A percentile compares a stretch with the other conserved stretches of the same genome.
Evolutionary conservation across 2,113 vertebrate genomes (phyloP).

Genomic region (Cathartes aura): DNA sequence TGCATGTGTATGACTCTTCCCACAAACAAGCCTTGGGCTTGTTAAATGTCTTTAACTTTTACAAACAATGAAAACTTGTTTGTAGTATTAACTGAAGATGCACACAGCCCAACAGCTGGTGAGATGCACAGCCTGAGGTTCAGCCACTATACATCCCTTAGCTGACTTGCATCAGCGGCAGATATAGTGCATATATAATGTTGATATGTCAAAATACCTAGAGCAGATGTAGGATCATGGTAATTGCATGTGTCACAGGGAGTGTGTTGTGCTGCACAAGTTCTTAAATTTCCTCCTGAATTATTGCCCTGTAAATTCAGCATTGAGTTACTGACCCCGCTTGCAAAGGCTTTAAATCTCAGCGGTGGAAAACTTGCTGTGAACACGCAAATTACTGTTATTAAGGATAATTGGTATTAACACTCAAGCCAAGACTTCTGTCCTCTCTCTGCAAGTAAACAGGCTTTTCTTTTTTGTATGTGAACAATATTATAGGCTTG

Average conservation of each 20-base stretch:
- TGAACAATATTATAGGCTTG: not conserved
- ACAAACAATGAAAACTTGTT: not conserved
- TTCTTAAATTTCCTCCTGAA: not conserved
- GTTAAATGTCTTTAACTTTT: not conserved
- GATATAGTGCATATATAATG: not conserved
- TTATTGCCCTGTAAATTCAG: not conserved
- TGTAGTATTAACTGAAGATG: not conserved
- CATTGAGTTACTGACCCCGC: not conserved
- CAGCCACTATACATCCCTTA: not conserved
- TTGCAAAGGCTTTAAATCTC: not conserved
- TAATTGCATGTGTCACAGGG: not conserved
- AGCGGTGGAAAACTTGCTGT: not conserved
- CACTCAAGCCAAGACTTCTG: not conserved
- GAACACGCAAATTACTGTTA: constrained; percentile 9
- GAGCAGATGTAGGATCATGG: not conserved
- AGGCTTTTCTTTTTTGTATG: not conserved
- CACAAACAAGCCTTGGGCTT: not conserved
- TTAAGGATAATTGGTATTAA: constrained; percentile 7
- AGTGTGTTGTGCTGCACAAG: not conserved
- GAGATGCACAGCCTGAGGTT: not conserved
- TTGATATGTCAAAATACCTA: not conserved
- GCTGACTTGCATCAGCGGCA: not conserved
- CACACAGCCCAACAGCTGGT: not conserved
- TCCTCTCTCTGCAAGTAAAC: not conserved
- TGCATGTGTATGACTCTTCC: not conserved